Evolutionary conservation across 2,797 vertebrate species (phyloP).

Genomic region (Helarctos malayanus): DNA sequence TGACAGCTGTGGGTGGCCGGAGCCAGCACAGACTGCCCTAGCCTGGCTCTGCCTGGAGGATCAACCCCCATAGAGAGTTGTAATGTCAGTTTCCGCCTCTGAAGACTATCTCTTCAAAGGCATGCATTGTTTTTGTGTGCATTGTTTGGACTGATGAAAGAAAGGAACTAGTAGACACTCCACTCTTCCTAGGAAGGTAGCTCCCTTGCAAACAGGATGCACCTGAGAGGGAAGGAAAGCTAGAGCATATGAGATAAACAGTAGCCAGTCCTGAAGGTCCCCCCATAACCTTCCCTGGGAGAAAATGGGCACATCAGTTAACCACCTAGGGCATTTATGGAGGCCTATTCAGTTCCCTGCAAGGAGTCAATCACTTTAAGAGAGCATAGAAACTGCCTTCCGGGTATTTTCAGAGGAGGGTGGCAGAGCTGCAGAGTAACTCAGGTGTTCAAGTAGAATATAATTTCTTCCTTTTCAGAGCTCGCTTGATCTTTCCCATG

Average conservation of each 20-base stretch:
- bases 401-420: not conserved
- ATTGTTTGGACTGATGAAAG: not conserved
- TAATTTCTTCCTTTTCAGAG: not conserved
- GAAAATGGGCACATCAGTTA: too few species aligned
- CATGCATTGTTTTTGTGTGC: not conserved
- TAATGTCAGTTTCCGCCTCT: not conserved
- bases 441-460: not conserved
- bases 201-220: not conserved
- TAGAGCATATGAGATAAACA: not conserved
- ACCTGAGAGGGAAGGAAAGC: not conserved
- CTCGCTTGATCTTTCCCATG: not conserved
- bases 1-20: rapidly evolving
- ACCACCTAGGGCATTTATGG: not conserved
- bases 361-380: not conserved
- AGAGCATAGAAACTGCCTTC: not conserved
- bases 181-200: not conserved
- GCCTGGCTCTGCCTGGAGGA: not conserved
- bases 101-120: not conserved
- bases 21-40: not conserved
- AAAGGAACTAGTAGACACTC: not conserved
- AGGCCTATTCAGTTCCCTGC: not conserved
- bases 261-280: not conserved
- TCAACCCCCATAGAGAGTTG: not conserved
- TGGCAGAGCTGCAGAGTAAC: not conserved
- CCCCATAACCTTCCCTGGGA: not conserved